These are phyloP conservation scores for Phrixothrix hirtus DNA, from an alignment of 2,888 invertebrate genomes.

Conservation along the genomic window DNA sequence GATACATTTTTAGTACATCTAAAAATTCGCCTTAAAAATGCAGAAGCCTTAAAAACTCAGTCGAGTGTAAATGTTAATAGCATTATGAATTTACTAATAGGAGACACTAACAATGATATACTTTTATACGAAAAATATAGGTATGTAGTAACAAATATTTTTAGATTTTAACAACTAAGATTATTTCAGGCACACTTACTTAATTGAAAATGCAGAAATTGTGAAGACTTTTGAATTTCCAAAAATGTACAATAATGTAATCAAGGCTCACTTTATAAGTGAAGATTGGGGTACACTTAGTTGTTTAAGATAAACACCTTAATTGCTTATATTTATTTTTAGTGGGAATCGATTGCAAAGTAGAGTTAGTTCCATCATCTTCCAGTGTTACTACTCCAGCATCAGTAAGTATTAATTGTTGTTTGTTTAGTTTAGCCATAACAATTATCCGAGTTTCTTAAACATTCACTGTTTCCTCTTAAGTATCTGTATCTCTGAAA, in stretches of 20 bases:
- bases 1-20: slow-evolving; percentile 14
- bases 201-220: slow-evolving; percentile 57
- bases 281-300: slow-evolving; percentile 60
- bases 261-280: slow-evolving; percentile 63
- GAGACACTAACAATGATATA: slow-evolving; percentile 67
- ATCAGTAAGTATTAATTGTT: neutral
- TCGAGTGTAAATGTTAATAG: slow-evolving; percentile 60
- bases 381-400: neutral
- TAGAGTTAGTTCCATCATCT: slow-evolving; percentile 12
- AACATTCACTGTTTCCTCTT: no score
- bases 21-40: slow-evolving; percentile 53
- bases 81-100: slow-evolving; percentile 64
- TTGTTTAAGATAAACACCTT: neutral
- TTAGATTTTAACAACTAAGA: no score
- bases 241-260: slow-evolving; percentile 54
- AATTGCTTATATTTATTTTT: slow-evolving; percentile 40
- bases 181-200: slow-evolving; percentile 48
- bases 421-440: no score
- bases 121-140: slow-evolving; percentile 61
- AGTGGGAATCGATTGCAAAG: slow-evolving; percentile 60
- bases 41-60: slow-evolving; percentile 55
- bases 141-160: no score
- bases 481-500: no score
- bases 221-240: slow-evolving; percentile 56
- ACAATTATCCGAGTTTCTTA: no score